A percentile compares a stretch with the other conserved stretches of the same genome.
These are phyloP conservation scores for Trachops cirrhosus DNA, from an alignment of 2,797 vertebrate species.

Conservation along the genomic window DNA sequence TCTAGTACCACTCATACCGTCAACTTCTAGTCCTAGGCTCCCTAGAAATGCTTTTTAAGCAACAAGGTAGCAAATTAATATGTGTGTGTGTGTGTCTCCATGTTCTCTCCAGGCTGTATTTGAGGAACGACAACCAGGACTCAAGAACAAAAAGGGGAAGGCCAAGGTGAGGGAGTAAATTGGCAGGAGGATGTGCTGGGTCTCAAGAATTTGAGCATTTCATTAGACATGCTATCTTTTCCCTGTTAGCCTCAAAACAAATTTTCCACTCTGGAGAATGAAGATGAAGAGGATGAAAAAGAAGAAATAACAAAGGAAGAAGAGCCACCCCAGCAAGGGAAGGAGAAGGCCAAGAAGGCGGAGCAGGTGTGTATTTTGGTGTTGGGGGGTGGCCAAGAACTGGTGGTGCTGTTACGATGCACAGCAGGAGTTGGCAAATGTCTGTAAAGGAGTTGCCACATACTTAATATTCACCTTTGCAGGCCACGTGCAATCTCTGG, in stretches of 20 bases:
- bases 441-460: not conserved
- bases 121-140: conserved; percentile 62
- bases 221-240: not conserved
- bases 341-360: conserved; percentile 45
- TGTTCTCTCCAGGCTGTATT: conserved; percentile 63
- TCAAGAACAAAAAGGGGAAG: conserved; percentile 65
- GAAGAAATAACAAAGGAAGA: conserved; percentile 69
- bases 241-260: conserved; percentile 54
- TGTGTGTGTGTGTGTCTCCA: not conserved
- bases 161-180: conserved; percentile 53
- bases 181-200: not conserved
- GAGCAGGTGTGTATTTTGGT: conserved; percentile 21
- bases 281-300: conserved; percentile 57
- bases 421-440: not conserved
- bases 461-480: not conserved
- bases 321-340: conserved; percentile 56
- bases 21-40: not conserved
- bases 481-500: not conserved
- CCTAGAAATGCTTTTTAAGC: not conserved
- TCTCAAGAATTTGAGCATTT: not conserved
- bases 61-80: not conserved
- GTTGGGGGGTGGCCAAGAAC: too few relatives aligned
- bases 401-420: rapidly evolving
- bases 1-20: not conserved
- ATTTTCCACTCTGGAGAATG: conserved; percentile 62